phyloP scores from a whole-genome alignment of 2,113 vertebrate genomes.

The Periophthalmus modestus region DNA sequence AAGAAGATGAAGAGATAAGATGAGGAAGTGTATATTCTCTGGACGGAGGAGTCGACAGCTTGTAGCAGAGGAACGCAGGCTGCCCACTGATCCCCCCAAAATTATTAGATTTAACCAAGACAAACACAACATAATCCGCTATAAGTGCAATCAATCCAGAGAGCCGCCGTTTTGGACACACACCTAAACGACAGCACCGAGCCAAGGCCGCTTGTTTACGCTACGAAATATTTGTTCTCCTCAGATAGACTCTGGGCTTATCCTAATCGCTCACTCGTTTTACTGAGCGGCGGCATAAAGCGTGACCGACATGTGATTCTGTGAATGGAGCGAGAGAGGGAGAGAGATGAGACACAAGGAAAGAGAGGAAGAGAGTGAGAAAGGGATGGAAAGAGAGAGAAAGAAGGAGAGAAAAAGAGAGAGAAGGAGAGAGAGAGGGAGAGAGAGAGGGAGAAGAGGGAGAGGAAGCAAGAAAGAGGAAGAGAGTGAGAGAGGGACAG shows the following conservation, averaged over 20 bases:
- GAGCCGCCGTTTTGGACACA: constrained; percentile 70
- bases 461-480: no score
- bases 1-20: constrained; percentile 35
- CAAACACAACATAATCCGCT: constrained; percentile 73
- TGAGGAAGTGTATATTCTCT: constrained; percentile 44
- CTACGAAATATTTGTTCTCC: constrained; percentile 57
- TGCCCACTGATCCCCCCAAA: constrained; percentile 71
- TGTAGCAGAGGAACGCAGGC: constrained; percentile 71
- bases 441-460: no score
- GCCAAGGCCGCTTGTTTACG: constrained; percentile 61
- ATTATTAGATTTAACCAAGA: constrained; percentile 76
- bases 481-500: no score
- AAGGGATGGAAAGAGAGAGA: no score
- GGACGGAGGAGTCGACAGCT: constrained; percentile 70
- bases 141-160: constrained; percentile 70
- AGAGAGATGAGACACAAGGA: no score
- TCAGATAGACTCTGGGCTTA: constrained; percentile 45
- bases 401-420: no score
- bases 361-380: no score
- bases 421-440: no score
- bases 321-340: constrained; percentile 18
- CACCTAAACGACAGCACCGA: constrained; percentile 62
- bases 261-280: constrained; percentile 47
- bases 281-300: constrained; percentile 18
- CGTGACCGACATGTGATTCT: constrained; percentile 38